Evolutionary conservation across 30 jellyfish, hydroid and myxozoan genomes (phyloP).

Genomic region (Aurelia aurita): DNA sequence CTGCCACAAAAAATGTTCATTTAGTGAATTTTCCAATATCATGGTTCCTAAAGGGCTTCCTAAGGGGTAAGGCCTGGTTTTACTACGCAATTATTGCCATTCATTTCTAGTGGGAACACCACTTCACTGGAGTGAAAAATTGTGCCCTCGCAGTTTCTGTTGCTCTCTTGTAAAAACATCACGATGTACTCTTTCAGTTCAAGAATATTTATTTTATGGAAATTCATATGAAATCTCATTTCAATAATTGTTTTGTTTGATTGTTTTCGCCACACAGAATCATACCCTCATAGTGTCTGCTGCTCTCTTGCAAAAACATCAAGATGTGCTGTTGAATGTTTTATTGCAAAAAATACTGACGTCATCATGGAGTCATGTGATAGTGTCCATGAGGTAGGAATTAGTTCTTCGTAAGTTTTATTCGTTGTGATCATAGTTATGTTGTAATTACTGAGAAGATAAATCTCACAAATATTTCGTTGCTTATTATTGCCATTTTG

Average conservation of each 20-base stretch:
- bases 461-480: too few species aligned
- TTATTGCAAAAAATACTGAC: background rate
- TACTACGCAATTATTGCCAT: too few species aligned
- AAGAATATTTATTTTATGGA: too few species aligned
- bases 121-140: too few species aligned
- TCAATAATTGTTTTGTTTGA: too few species aligned
- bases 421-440: background rate
- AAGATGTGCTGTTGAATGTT: slow-evolving; percentile 47
- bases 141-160: slow-evolving; percentile 8
- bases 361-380: background rate
- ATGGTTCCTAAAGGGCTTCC: too few species aligned
- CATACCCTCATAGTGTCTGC: slow-evolving; percentile 21
- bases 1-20: too few species aligned
- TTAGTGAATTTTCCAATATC: too few species aligned
- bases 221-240: too few species aligned
- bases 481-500: too few species aligned
- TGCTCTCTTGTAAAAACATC: slow-evolving; percentile 23
- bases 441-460: background rate
- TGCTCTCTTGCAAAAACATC: slow-evolving; percentile 39
- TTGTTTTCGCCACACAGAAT: background rate
- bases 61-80: too few species aligned
- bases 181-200: background rate
- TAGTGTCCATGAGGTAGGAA: slow-evolving; percentile 4
- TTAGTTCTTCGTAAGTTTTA: background rate
- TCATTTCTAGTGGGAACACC: too few species aligned